Evolutionary conservation across 2,113 vertebrate genomes (phyloP).

Genomic region (Stictonetta naevosa): DNA sequence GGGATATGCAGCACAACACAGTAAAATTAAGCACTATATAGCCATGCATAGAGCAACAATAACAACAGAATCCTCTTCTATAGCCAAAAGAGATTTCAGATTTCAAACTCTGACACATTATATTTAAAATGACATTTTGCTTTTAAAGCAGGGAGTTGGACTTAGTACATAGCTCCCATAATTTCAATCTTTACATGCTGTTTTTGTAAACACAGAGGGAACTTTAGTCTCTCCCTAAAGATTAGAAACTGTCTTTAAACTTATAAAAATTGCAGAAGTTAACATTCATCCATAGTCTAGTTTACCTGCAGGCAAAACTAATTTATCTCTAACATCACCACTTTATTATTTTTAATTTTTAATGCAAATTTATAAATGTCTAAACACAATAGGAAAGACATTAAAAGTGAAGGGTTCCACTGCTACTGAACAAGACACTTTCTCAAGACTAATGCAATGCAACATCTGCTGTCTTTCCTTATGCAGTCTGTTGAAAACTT

Average conservation of each 20-base stretch:
- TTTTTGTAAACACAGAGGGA: not conserved
- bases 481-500: not conserved
- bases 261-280: not conserved
- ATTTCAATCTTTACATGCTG: not conserved
- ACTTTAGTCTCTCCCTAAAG: not conserved
- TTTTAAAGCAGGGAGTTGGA: not conserved
- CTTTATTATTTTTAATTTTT: not conserved
- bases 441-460: not conserved
- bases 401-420: not conserved
- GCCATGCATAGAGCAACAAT: not conserved
- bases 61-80: not conserved
- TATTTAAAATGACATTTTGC: not conserved
- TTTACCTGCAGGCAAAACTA: not conserved
- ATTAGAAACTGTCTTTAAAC: not conserved
- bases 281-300: not conserved
- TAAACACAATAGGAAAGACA: not conserved
- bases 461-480: not conserved
- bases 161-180: not conserved
- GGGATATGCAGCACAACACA: not conserved
- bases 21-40: not conserved
- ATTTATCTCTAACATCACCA: not conserved
- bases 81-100: not conserved
- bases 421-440: not conserved
- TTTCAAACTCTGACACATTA: not conserved
- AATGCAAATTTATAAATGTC: not conserved